Conservation (phyloP, 2,113 vertebrate species). For the Struthidea cinerea region DNA sequence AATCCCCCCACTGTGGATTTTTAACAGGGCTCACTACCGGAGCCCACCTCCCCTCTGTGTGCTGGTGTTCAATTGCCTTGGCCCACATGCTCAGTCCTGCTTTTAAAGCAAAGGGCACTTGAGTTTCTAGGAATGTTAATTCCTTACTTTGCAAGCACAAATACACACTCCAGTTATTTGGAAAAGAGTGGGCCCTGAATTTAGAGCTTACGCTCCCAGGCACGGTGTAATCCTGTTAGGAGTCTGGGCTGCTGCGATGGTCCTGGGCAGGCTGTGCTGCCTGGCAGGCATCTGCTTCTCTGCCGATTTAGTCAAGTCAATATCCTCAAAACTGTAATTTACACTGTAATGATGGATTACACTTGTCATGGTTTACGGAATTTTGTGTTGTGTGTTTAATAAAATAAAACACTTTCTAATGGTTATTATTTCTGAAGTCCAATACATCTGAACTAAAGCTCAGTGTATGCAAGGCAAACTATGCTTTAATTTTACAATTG, state of each 20-base stretch:
- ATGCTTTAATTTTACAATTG: constrained; percentile 70
- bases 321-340: constrained; percentile 62
- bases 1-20: background rate
- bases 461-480: constrained; percentile 60
- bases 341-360: constrained; percentile 58
- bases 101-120: background rate
- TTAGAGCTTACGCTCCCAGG: background rate
- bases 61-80: rapidly evolving
- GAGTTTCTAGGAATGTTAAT: background rate
- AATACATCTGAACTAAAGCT: constrained; percentile 57
- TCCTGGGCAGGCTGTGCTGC: background rate
- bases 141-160: background rate
- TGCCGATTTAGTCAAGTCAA: constrained; percentile 20
- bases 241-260: background rate
- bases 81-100: rapidly evolving
- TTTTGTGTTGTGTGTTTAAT: constrained; percentile 34
- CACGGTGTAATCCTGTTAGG: constrained; percentile 25
- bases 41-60: background rate
- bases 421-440: constrained; percentile 52
- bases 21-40: background rate
- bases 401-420: constrained; percentile 28
- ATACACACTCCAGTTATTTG: background rate
- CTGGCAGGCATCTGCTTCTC: constrained; percentile 51
- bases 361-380: constrained; percentile 11
- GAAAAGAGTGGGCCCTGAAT: background rate